phyloP scores from a whole-genome alignment of 2,797 vertebrate species.

The Alauda arvensis region DNA sequence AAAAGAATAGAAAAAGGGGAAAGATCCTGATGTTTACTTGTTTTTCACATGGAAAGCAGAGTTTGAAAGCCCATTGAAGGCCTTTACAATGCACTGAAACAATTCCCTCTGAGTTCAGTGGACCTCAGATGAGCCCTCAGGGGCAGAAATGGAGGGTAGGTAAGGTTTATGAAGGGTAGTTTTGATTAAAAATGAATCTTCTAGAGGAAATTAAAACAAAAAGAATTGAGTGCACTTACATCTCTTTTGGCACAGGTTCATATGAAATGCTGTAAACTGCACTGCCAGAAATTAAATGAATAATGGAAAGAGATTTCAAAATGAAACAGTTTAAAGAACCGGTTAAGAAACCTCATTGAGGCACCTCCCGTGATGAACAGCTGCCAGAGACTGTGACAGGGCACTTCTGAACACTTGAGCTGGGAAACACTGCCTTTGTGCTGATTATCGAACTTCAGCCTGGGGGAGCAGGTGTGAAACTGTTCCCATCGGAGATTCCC shows the following conservation, averaged over 20 bases:
- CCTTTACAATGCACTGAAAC: neutral
- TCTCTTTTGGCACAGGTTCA: neutral
- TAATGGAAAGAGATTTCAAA: neutral
- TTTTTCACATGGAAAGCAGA: neutral
- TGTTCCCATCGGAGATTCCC: neutral
- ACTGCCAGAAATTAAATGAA: neutral
- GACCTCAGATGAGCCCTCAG: neutral
- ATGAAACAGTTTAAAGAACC: neutral
- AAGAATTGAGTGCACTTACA: neutral
- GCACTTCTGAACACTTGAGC: neutral
- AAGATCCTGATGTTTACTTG: neutral
- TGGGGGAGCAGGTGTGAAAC: neutral
- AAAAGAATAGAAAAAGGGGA: neutral
- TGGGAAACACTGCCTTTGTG: neutral
- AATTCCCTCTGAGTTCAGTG: neutral
- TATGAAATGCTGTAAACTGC: neutral
- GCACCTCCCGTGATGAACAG: constrained; percentile 1
- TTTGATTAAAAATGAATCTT: neutral
- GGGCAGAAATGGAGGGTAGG: neutral
- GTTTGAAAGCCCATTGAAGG: neutral
- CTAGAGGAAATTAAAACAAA: neutral
- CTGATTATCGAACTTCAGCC: constrained; percentile 4
- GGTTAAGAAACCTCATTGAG: neutral
- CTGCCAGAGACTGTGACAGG: neutral
- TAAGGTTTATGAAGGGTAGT: neutral